phyloP scores from a whole-genome alignment of 2,113 vertebrate species.

The Heterotis niloticus region DNA sequence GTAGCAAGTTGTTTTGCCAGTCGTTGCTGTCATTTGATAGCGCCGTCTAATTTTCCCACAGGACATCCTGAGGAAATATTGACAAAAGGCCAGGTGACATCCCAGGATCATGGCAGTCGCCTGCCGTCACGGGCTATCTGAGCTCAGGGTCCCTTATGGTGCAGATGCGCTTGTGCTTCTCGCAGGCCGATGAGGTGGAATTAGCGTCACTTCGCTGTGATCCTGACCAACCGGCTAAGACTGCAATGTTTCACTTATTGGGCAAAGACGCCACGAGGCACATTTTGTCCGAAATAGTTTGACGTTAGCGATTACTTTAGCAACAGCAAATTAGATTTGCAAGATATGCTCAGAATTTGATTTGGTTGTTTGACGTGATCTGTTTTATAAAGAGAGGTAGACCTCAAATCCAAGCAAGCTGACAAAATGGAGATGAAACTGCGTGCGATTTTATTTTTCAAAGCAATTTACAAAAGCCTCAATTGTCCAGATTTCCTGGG shows the following conservation, averaged over 20 bases:
- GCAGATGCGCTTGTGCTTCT: too few relatives aligned
- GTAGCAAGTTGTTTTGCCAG: not conserved
- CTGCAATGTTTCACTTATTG: not conserved
- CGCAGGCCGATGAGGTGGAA: too few relatives aligned
- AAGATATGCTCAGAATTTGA: constrained; percentile 32
- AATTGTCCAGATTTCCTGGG: not conserved
- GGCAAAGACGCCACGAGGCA: not conserved
- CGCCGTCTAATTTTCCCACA: not conserved
- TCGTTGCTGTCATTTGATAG: constrained; percentile 5
- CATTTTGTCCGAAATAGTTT: not conserved
- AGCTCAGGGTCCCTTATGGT: not conserved
- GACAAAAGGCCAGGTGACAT: not conserved
- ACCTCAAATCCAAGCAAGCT: not conserved
- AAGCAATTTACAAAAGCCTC: too few relatives aligned
- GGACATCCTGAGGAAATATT: not conserved
- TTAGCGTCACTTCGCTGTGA: not conserved
- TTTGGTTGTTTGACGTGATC: constrained; percentile 10
- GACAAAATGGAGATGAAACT: too few relatives aligned
- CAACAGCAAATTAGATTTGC: constrained; percentile 19
- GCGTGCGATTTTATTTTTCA: too few relatives aligned
- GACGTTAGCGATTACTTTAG: not conserved
- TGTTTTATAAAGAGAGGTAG: constrained; percentile 17
- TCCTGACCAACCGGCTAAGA: not conserved
- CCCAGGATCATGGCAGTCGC: not conserved
- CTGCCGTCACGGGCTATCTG: constrained; percentile 20